These are phyloP conservation scores for Amblyornis subalaris DNA, from an alignment of 2,113 vertebrate species.

Conservation along the genomic window DNA sequence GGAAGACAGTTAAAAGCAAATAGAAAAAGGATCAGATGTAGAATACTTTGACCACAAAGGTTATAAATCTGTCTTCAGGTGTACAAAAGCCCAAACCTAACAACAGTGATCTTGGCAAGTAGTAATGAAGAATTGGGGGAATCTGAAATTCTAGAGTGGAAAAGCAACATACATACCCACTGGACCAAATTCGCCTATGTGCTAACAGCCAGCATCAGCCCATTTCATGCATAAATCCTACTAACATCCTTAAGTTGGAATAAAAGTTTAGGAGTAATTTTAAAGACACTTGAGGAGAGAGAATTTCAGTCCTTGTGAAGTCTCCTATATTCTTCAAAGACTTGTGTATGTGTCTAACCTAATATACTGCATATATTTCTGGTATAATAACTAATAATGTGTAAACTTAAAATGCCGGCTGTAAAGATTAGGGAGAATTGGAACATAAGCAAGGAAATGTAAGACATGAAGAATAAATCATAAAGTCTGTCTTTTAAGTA, in stretches of 20 bases:
- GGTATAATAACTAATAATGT: neutral
- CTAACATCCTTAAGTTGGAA: neutral
- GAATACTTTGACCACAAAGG: neutral
- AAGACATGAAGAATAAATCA: neutral
- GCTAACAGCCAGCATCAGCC: neutral
- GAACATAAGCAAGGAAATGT: neutral
- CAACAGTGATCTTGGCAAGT: neutral
- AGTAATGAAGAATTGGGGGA: neutral
- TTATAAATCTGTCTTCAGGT: neutral
- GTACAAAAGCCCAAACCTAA: neutral
- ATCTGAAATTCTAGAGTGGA: conserved; percentile 21
- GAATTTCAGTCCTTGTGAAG: neutral
- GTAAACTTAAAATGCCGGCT: neutral
- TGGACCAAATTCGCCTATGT: neutral
- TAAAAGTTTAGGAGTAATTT: neutral
- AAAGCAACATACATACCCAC: conserved; percentile 14
- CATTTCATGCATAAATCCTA: neutral
- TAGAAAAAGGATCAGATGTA: neutral
- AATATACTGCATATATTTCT: neutral
- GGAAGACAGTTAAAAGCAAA: neutral
- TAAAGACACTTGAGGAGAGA: neutral
- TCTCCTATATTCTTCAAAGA: neutral
- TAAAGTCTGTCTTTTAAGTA: neutral
- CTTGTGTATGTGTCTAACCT: neutral
- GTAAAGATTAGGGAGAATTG: neutral